Percentiles rank a stretch among this genome's conserved stretches.
phyloP scores from a whole-genome alignment of 2,797 vertebrate genomes.

The Lutjanus argentimaculatus region DNA sequence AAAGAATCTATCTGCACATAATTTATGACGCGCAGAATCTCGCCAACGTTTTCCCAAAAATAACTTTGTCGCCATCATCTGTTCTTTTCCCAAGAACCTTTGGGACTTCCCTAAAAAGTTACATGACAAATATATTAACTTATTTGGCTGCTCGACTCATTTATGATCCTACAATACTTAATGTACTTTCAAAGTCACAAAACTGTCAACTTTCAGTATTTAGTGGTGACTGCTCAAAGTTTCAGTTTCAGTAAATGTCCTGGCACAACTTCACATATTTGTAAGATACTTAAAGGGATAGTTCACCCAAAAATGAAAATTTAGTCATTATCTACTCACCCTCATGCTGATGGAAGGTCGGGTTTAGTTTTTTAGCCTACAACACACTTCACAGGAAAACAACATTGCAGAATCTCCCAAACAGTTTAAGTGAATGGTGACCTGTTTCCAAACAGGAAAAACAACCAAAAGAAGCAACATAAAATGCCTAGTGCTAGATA shows the following conservation, averaged over 20 bases:
- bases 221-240: neutral
- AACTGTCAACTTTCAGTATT: neutral
- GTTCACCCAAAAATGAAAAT: too few species aligned
- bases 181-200: neutral
- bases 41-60: slow-evolving; percentile 23
- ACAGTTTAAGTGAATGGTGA: too few species aligned
- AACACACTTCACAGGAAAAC: too few species aligned
- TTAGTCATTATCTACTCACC: too few species aligned
- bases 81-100: slow-evolving; percentile 33
- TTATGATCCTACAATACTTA: neutral
- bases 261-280: neutral
- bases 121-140: slow-evolving; percentile 8
- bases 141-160: neutral
- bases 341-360: too few species aligned
- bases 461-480: too few species aligned
- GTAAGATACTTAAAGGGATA: neutral
- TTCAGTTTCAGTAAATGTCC: neutral
- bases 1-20: slow-evolving; percentile 15
- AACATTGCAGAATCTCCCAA: too few species aligned
- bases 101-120: slow-evolving; percentile 14
- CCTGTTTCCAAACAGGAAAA: too few species aligned
- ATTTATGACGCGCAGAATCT: slow-evolving; percentile 31
- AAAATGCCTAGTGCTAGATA: too few species aligned
- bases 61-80: slow-evolving; percentile 11
- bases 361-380: too few species aligned